Conservation (phyloP, 2,888 invertebrate species). For the Lochmaea capreae region DNA sequence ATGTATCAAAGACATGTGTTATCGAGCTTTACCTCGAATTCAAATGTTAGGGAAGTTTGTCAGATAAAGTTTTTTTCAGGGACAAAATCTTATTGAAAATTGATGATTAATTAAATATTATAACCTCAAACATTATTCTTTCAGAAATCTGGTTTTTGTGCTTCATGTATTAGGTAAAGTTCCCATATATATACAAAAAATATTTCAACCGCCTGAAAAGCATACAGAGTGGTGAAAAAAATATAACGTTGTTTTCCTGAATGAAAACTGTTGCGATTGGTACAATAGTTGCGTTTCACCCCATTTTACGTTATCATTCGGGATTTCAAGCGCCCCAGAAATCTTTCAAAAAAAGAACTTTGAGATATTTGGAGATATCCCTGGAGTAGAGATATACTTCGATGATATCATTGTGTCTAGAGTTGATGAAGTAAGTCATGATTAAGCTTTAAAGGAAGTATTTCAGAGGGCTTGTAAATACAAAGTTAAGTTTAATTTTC, state of each 20-base stretch:
- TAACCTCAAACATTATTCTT: constrained; percentile 12
- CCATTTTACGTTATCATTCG: constrained; percentile 40
- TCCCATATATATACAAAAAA: constrained; percentile 33
- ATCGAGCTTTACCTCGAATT: background rate
- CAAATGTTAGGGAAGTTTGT: background rate
- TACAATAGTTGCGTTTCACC: constrained; percentile 40
- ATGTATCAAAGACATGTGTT: constrained; percentile 5
- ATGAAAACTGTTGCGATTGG: constrained; percentile 37
- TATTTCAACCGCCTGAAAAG: constrained; percentile 34
- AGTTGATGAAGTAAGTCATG: too few relatives aligned
- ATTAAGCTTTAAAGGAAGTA: too few relatives aligned
- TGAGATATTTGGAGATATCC: too few relatives aligned
- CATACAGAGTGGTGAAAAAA: constrained; percentile 31
- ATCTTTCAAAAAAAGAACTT: too few relatives aligned
- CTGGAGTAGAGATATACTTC: too few relatives aligned
- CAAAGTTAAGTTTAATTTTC: too few relatives aligned
- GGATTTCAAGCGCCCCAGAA: too few relatives aligned
- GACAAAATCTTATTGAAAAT: constrained; percentile 21
- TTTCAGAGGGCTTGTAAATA: too few relatives aligned
- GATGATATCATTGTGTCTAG: too few relatives aligned
- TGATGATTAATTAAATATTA: constrained; percentile 21
- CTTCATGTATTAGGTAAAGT: constrained; percentile 34
- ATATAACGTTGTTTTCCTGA: constrained; percentile 34
- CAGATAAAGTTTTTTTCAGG: constrained; percentile 24
- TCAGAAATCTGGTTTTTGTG: constrained; percentile 37